These are phyloP conservation scores for Hololepta plana DNA, from an alignment of 2,888 invertebrate genomes.

Conservation along the genomic window DNA sequence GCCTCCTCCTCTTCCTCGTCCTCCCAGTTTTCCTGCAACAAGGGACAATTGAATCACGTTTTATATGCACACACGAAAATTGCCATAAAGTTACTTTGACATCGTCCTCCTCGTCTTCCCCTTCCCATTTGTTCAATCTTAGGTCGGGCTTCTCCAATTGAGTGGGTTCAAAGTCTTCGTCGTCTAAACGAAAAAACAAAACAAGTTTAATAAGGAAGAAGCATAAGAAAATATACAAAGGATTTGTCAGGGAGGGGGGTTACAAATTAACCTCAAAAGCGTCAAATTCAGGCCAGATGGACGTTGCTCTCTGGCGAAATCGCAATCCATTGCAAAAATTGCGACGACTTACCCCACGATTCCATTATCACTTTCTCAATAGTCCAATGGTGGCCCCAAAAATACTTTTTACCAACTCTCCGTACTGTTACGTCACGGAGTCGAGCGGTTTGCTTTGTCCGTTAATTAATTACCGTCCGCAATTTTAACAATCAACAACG, in stretches of 20 bases:
- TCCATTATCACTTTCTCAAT: too few species aligned
- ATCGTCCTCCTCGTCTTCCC: slow-evolving; percentile 73
- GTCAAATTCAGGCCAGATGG: too few species aligned
- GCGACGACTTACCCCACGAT: slow-evolving; percentile 22
- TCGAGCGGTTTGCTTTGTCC: too few species aligned
- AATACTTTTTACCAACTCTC: too few species aligned
- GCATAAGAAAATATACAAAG: neutral
- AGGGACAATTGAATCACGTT: slow-evolving; percentile 4
- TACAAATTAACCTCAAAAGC: too few species aligned
- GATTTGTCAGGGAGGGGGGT: too few species aligned
- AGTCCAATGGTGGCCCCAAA: too few species aligned
- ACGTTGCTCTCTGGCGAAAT: too few species aligned
- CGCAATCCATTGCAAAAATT: neutral
- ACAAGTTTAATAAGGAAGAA: slow-evolving; percentile 1
- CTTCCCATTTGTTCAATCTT: slow-evolving; percentile 61
- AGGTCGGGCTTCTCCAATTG: slow-evolving; percentile 39
- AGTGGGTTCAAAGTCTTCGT: slow-evolving; percentile 52
- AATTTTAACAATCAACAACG: too few species aligned
- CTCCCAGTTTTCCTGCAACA: slow-evolving; percentile 79
- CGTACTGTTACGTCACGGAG: too few species aligned
- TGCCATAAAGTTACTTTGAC: slow-evolving; percentile 48
- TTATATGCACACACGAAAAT: slow-evolving; percentile 2
- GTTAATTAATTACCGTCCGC: too few species aligned
- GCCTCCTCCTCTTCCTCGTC: slow-evolving; percentile 74
- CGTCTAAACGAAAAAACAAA: slow-evolving; percentile 29